Evolutionary conservation across 2,888 invertebrate genomes (phyloP).

Genomic region (Rhingia rostrata): DNA sequence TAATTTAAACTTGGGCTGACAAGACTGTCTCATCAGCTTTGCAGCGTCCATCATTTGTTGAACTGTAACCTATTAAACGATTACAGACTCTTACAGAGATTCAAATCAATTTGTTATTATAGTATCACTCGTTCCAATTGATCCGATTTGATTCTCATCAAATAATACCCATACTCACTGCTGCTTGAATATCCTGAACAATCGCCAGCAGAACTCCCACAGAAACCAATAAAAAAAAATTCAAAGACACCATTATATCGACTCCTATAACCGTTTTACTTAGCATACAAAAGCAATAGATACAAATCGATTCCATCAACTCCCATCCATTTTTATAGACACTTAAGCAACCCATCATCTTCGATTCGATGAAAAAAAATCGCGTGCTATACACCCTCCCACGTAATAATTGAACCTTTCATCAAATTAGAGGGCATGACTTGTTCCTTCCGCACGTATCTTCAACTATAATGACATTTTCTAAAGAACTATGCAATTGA

Average conservation of each 20-base stretch:
- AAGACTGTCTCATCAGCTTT: slow-evolving; percentile 86
- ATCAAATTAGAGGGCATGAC: slow-evolving; percentile 16
- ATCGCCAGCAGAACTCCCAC: neutral
- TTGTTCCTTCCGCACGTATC: neutral
- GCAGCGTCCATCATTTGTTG: slow-evolving; percentile 87
- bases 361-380: neutral
- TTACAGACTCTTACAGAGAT: no score
- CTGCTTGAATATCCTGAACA: neutral
- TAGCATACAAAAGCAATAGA: neutral
- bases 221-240: neutral
- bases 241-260: neutral
- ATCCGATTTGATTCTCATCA: neutral
- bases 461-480: neutral
- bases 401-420: slow-evolving; percentile 40
- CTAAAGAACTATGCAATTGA: slow-evolving; percentile 9
- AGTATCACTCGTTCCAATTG: neutral
- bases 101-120: no score
- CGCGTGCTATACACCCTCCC: slow-evolving; percentile 41
- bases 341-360: slow-evolving; percentile 11
- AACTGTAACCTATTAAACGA: slow-evolving; percentile 79
- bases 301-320: neutral
- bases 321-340: slow-evolving; percentile 5
- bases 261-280: no score
- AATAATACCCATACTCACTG: slow-evolving; percentile 7
- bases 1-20: slow-evolving; percentile 85